Base-by-base conservation (phyloP, 2,797 vertebrate genomes). In the Ptychobarbus kaznakovi region DNA sequence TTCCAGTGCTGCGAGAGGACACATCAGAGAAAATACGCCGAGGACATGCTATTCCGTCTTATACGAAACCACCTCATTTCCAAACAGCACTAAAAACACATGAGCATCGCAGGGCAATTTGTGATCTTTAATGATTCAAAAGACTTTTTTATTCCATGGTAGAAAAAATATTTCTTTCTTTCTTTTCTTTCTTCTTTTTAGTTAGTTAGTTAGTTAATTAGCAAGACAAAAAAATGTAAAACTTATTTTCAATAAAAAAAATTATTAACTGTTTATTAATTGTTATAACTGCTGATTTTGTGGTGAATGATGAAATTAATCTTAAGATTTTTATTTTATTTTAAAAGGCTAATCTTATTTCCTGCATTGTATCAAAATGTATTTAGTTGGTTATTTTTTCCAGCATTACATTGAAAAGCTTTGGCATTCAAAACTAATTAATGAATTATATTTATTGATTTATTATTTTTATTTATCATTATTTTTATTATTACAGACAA, bases 1-100 rank as follows among this genome's bases (percentile, higher is more conserved):
- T 86, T 86, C 87, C 85, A 73, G 73, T 78, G 79, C 51, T 81
- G 22, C 35, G 78, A 81, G 56, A 82, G 49, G 73, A 85, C 70
- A 49, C 61, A 70, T 76, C 46, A 81, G 58, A 28, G 16, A 63
- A 73, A 61, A 77, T 40, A 49, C 22, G 2, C 77, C 3, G 32
- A 61, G n/a, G 53, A 70, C 15, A 69, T 56, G 49, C 79, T 68
- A 22, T 53, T 76, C 70, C 38, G 9, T 46, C 18, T 32, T 15
- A 32, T 32, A 51, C 20, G n/a, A 81, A 75, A 74, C 44, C 70
- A 84, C 49, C 65, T 22, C 65, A 58, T 78, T 84, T 84, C 49
- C 74, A 69, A 15, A 5, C 38, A 66, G 70, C 20, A 28, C 70
- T 53, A 32, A 42, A 72, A 82, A 38, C 16, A 70, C 44, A 53